Evolutionary conservation across 2,797 vertebrate genomes (phyloP).

Genomic region (Chelon auratus): DNA sequence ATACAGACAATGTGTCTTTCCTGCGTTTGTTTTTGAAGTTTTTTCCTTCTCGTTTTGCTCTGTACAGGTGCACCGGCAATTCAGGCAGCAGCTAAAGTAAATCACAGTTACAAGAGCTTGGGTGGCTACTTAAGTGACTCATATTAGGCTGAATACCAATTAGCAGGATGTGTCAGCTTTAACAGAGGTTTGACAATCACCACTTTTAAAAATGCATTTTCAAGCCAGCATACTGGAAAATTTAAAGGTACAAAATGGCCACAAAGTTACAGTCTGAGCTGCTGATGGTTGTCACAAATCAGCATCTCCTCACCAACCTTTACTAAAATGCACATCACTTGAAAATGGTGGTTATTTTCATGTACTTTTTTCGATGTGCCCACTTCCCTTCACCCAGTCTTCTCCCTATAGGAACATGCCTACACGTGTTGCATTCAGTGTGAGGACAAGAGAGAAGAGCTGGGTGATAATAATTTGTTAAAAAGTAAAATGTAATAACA

Average conservation of each 20-base stretch:
- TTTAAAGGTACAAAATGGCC: slow-evolving; percentile 45
- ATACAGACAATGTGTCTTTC: neutral
- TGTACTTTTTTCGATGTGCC: neutral
- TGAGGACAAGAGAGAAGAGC: neutral
- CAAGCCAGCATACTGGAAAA: slow-evolving; percentile 18
- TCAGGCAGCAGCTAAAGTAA: slow-evolving; percentile 32
- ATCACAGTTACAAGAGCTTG: slow-evolving; percentile 49
- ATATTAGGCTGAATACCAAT: slow-evolving; percentile 69
- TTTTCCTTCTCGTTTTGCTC: neutral
- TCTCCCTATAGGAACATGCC: neutral
- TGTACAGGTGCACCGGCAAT: slow-evolving; percentile 14
- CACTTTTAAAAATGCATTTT: slow-evolving; percentile 48
- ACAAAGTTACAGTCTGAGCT: neutral
- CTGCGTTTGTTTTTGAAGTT: neutral
- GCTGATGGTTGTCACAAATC: neutral
- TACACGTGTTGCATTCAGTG: neutral
- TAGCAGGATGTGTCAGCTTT: slow-evolving; percentile 60
- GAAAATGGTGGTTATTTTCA: neutral
- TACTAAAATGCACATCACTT: neutral
- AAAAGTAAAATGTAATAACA: no score
- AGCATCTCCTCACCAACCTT: neutral
- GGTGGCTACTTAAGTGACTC: slow-evolving; percentile 64
- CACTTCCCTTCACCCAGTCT: neutral
- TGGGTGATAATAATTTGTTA: neutral
- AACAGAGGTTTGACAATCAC: slow-evolving; percentile 57